phyloP scores from a whole-genome alignment of 2,888 invertebrate species.

The Apodemia hepburni region DNA sequence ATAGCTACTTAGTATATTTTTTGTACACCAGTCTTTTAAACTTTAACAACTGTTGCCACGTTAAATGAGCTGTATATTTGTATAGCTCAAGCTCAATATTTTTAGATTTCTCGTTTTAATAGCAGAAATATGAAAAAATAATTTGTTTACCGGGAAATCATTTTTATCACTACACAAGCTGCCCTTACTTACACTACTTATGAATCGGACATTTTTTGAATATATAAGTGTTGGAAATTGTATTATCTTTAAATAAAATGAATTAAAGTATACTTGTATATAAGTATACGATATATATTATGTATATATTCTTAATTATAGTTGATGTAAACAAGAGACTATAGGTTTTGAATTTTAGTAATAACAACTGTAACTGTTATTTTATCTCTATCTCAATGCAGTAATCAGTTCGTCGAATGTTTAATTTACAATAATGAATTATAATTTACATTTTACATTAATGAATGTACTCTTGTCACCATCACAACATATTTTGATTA shows the following conservation, averaged over 20 bases:
- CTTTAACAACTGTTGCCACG: neutral
- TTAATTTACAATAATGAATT: neutral
- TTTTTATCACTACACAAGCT: neutral
- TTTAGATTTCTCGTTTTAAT: neutral
- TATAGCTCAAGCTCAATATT: neutral
- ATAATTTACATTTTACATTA: too few relatives aligned
- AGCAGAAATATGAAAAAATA: neutral
- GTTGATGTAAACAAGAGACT: too few relatives aligned
- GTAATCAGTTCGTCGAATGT: neutral
- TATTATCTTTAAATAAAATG: neutral
- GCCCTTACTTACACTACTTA: neutral
- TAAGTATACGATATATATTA: too few relatives aligned
- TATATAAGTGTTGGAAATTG: constrained; percentile 6
- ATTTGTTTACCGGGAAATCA: neutral
- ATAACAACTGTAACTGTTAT: too few relatives aligned
- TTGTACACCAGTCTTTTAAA: constrained; percentile 4
- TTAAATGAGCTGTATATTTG: neutral
- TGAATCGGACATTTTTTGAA: constrained; percentile 10
- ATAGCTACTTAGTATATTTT: neutral
- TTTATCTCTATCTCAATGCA: too few relatives aligned
- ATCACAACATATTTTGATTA: neutral
- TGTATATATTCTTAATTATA: too few relatives aligned
- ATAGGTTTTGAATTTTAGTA: too few relatives aligned
- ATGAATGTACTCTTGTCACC: neutral
- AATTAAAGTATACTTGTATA: too few relatives aligned